These are phyloP conservation scores for Cynopterus sphinx DNA, from an alignment of 2,797 vertebrate genomes.

Conservation along the genomic window DNA sequence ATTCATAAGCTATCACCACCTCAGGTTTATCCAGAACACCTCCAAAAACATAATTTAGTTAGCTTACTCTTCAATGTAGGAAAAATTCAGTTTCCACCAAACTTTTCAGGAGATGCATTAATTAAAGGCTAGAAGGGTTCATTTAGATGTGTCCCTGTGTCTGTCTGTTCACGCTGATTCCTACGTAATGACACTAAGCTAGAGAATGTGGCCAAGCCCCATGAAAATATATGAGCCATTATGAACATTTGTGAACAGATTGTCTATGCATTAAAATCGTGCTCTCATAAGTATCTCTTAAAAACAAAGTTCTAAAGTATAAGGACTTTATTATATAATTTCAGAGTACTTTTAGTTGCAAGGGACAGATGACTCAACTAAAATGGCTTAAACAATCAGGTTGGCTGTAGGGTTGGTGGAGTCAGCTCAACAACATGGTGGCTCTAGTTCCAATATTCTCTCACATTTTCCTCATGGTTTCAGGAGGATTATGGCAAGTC, in stretches of 20 bases:
- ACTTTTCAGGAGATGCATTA: constrained; percentile 55
- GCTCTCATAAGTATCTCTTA: neutral
- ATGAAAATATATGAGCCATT: constrained; percentile 13
- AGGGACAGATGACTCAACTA: neutral
- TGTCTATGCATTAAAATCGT: neutral
- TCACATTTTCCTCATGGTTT: neutral
- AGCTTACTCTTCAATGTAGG: constrained; percentile 1
- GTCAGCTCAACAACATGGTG: neutral
- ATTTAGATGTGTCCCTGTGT: constrained; percentile 19
- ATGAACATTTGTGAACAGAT: constrained; percentile 26
- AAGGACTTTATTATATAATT: constrained; percentile 16
- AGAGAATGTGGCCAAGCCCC: constrained; percentile 14
- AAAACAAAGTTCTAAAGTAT: neutral
- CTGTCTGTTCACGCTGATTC: neutral
- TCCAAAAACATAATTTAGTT: constrained; percentile 2
- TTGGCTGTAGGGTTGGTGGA: neutral
- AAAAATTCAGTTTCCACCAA: constrained; percentile 19
- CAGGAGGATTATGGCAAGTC: neutral
- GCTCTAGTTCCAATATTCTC: neutral
- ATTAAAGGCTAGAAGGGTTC: constrained; percentile 48
- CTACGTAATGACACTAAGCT: neutral
- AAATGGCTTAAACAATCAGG: neutral
- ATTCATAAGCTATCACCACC: constrained; percentile 7
- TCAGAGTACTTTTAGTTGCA: constrained; percentile 3
- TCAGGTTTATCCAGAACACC: constrained; percentile 7